Conservation (phyloP, 2,797 vertebrate genomes). For the Melanotaenia boesemani region DNA sequence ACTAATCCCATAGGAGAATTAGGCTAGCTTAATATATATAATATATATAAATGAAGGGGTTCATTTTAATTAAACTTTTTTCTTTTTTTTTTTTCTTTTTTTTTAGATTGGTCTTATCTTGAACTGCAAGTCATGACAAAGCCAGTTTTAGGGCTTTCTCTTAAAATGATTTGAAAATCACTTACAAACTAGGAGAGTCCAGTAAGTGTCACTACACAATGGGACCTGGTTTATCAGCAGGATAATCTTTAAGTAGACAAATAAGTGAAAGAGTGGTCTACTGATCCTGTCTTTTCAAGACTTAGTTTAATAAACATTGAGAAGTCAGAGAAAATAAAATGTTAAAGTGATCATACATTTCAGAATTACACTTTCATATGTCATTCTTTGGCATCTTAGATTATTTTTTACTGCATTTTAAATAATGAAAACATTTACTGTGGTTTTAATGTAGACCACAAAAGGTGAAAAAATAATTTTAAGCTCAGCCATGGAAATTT, state of each 20-base stretch:
- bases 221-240: conserved; percentile 10
- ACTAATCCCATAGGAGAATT: neutral
- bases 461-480: conserved; percentile 27
- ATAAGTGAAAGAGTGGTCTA: too few relatives aligned
- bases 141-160: neutral
- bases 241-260: neutral
- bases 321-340: neutral
- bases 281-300: neutral
- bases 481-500: conserved; percentile 41
- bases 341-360: neutral
- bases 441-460: conserved; percentile 44
- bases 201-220: neutral
- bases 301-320: conserved; percentile 18
- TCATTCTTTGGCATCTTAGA: neutral
- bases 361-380: neutral
- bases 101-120: neutral
- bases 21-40: neutral
- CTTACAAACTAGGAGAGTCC: neutral
- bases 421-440: conserved; percentile 3
- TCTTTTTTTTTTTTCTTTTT: neutral
- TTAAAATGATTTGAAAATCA: neutral
- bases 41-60: too few relatives aligned
- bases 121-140: neutral
- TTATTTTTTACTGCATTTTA: neutral
- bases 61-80: neutral